Conservation (phyloP, 2,797 vertebrate genomes). For the Danio aesculapii region DNA sequence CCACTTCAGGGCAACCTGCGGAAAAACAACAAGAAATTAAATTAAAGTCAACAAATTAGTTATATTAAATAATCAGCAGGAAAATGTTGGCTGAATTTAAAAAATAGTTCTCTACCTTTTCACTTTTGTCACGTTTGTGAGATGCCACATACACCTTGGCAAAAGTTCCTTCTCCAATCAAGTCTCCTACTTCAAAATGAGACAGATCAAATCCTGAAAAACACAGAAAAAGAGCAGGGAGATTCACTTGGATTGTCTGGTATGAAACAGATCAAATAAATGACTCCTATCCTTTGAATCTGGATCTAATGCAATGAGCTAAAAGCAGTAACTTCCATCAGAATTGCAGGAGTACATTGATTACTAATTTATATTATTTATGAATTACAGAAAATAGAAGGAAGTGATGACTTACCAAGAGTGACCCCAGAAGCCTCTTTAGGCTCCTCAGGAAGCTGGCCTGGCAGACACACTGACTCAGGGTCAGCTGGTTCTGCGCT, state of each 20-base stretch:
- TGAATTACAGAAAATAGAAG: too few species aligned
- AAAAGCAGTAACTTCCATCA: neutral
- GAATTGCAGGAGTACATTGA: too few species aligned
- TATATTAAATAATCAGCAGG: too few species aligned
- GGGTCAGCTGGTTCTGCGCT: too few species aligned
- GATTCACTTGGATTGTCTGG: too few species aligned
- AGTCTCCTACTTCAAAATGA: neutral
- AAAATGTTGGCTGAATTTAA: neutral
- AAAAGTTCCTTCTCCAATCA: neutral
- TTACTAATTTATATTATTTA: too few species aligned
- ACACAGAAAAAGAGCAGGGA: neutral
- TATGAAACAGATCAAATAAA: neutral
- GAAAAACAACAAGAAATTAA: too few species aligned
- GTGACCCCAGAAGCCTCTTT: too few species aligned
- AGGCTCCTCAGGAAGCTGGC: neutral
- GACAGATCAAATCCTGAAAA: neutral
- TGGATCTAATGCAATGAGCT: neutral
- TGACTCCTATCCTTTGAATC: neutral
- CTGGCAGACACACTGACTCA: too few species aligned
- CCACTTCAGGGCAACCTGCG: neutral
- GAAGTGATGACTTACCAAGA: too few species aligned
- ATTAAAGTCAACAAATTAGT: too few species aligned
- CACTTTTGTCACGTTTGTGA: neutral
- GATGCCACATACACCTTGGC: neutral
- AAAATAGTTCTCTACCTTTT: neutral